Evolutionary conservation across 2,888 invertebrate genomes (phyloP).

Genomic region (Hirtodrosophila duncani): DNA sequence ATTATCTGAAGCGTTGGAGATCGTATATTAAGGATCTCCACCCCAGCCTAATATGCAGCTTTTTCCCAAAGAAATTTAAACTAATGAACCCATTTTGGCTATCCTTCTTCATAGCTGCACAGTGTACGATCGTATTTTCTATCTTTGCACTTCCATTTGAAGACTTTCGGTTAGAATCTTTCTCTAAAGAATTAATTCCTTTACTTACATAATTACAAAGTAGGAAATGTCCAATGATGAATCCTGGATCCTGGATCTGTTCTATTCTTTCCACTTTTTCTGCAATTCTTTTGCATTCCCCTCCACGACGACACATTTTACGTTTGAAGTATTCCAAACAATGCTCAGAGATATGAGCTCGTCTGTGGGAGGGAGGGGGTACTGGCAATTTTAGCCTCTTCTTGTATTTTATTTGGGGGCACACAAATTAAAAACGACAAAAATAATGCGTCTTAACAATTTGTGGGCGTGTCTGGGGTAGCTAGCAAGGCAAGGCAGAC

Average conservation of each 20-base stretch:
- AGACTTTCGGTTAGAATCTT: too few species aligned
- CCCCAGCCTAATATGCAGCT: too few species aligned
- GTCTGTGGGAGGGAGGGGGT: too few species aligned
- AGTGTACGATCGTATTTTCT: too few species aligned
- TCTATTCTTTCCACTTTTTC: background rate
- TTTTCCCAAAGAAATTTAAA: too few species aligned
- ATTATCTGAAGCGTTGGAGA: too few species aligned
- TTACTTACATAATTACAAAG: too few species aligned
- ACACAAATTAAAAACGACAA: constrained; percentile 69
- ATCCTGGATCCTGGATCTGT: constrained; percentile 13
- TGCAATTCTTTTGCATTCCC: constrained; percentile 6
- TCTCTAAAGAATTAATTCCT: too few species aligned
- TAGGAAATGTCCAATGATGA: background rate
- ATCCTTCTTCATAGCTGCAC: too few species aligned
- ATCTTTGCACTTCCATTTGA: too few species aligned
- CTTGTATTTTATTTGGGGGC: constrained; percentile 25
- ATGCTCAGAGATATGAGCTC: constrained; percentile 36
- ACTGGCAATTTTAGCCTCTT: constrained; percentile 51
- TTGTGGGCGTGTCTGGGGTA: constrained; percentile 50
- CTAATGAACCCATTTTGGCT: too few species aligned
- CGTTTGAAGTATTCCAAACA: constrained; percentile 65
- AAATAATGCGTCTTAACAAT: constrained; percentile 59
- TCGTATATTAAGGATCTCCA: too few species aligned
- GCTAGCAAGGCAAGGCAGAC: constrained; percentile 6
- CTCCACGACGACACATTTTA: constrained; percentile 25